Evolutionary conservation across 2,797 vertebrate genomes (phyloP), one percentile per base, ranked within the genome.

Genomic region (Scleropages formosus): DNA sequence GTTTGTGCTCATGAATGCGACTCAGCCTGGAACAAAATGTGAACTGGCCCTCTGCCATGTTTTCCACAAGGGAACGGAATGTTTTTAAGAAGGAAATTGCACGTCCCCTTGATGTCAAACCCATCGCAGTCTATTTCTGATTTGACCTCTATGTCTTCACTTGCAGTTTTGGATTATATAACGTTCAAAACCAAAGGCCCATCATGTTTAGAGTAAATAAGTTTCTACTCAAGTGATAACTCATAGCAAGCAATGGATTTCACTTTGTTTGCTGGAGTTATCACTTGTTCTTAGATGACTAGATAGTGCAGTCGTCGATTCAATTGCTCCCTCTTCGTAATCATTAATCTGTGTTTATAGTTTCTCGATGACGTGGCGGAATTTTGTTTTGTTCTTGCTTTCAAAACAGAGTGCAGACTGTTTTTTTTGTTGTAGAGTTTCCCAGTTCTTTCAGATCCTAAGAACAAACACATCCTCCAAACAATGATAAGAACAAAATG

Each of bases 121-220:
- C 53, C 53, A 53, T 53, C 18, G 53, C 46, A 12, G 20, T 44
- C 39, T 22, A 11, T 49, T 24, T 68, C 22, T 24, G 6, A 69
- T 46, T 20, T 69, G 47, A 49, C 46, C 67, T 1, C 22, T 69
- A 49, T 24, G 46, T 49, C 11, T 51, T 49, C 13, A 49, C 20
- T 51, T 49, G 46, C 13, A 69, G 68, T n/a, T 7, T 44, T 16
- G 67, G 10, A 10, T 69, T 49, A 51, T 10, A 22, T 49, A 69
- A 69, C 46, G 8, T 22, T 69, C 46, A 49, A 69, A 69, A 26
- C 67, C 4, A 51, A 69, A 69, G 67, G 67, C 67, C 46, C 47
- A 53, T 20, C 20, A 8, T 39, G 67, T 69, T 69, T 49, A 51
- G 67, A 26, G 67, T 69, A 69, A 69, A 69, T 49, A 69, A 26